Evolutionary conservation across 2,888 invertebrate genomes (phyloP), one percentile per base, ranked within the genome.

Genomic region (Lepidonotus clava): DNA sequence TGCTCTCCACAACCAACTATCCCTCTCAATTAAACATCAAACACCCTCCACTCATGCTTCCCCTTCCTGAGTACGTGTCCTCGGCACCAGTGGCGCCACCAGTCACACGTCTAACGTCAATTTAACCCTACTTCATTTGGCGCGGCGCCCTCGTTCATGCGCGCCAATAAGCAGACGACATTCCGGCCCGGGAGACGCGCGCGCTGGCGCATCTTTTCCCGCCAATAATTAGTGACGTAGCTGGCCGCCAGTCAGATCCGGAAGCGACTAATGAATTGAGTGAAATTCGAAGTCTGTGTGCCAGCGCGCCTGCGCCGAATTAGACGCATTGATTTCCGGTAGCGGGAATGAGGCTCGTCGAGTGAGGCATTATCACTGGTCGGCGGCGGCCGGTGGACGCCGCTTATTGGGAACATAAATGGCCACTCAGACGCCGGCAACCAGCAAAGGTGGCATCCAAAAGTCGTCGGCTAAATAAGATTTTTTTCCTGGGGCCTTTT

Each of bases 11-110:
- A n/a, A n/a, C n/a, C n/a, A n/a, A n/a, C n/a, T n/a, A 71, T 71
- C 38, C 71, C n/a, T 28, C 14, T 46, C 80, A 80, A 80, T 80
- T 80, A 80, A 80, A 80, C 24, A 80, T 80, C 80, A 80, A 71
- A 71, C n/a, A 71, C 71, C 11, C 71, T 18, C 71, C 8, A 8
- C 46, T 18, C 32, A 66, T 66, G 14, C n/a, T 11, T 14, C 24
- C 66, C 6, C 66, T 8, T n/a, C n/a, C 21, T 51, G 14, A 1
- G 46, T 80, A 32, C 80, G 80, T 80, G 80, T 34, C 5, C 28
- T 4, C 28, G 46, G 8, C 80, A 80, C 76, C 80, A 80, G 41
- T 24, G 46, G 51, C 80, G 46, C 80, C 46, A 80, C 51, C 80
- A 80, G 41, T 51, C 80, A 80, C 80, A 80, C 80, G 18, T 46